Base-by-base conservation (phyloP, 2,888 invertebrate species). In the Halictus quadricinctus region DNA sequence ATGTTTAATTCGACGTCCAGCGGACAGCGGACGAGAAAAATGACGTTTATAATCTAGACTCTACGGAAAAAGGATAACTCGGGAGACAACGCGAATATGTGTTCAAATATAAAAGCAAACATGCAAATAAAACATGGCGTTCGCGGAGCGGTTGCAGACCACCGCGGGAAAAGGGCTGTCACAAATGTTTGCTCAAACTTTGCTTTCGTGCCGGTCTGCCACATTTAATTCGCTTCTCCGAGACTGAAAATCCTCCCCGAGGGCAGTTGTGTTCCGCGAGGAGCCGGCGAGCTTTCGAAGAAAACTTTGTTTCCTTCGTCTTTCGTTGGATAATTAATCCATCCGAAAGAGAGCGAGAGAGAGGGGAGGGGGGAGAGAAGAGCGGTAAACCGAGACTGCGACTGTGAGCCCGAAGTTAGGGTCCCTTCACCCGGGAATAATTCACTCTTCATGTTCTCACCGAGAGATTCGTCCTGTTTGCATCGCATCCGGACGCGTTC, bases 271-370 rank as follows among this genome's bases (percentile, higher is more conserved):
- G 77, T 73, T 73, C 48, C 54, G 13, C n/a, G 36, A 43, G 36
- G 73, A 73, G 70, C 18, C 75, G 29, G 72, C 36, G 70, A 41
- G 58, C n/a, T 54, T 29, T 36, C 58, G n/a, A 50, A 43, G 83
- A 54, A 75, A 84, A 84, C 70, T 84, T 83, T 29, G 60, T 36
- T 25, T 64, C 60, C 74, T 83, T 83, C 36, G n/a, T n/a, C 29
- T 70, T 60, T 13, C 12, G 48, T 15, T 15, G 74, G 48, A 83
- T 84, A 77, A 83, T 84, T 83, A 83, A 84, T 83, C 82, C n/a
- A 64, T 54, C 46, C 15, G 64, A 82, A 77, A 84, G 77, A 48
- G 43, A 78, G 64, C 46, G 10, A 50, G 8, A 10, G 21, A 3
- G 54, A 10, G 3, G 10, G 46, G 3, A 7, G 12, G 13, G 12